Percentiles rank a stretch among this genome's conserved stretches.
These are phyloP conservation scores for Glyptemys insculpta DNA, from an alignment of 2,797 vertebrate genomes.

Conservation along the genomic window DNA sequence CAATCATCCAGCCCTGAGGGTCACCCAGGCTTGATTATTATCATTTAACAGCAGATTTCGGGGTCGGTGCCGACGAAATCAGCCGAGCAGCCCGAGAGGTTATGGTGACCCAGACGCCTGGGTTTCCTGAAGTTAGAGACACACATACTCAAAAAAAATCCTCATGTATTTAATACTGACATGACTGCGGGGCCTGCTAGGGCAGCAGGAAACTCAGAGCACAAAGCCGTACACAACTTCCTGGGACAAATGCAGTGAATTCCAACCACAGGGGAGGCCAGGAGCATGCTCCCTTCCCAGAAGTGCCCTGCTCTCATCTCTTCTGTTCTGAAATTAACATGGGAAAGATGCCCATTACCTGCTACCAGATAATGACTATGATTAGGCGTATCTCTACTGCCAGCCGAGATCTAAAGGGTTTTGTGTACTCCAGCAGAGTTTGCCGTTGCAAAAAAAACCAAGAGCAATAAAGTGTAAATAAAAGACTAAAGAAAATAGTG, in stretches of 20 bases:
- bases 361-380: constrained; percentile 78
- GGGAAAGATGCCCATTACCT: constrained; percentile 80
- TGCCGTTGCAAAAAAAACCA: constrained; percentile 72
- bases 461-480: constrained; percentile 76
- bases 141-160: background rate
- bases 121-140: background rate
- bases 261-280: background rate
- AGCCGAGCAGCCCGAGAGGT: background rate
- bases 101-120: background rate
- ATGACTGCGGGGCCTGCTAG: background rate
- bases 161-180: background rate
- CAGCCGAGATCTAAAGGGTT: constrained; percentile 77
- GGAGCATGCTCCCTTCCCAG: background rate
- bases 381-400: constrained; percentile 78
- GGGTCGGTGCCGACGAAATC: background rate
- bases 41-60: background rate
- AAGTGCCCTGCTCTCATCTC: constrained; percentile 57
- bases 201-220: background rate
- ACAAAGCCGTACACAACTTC: background rate
- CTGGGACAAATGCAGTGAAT: background rate
- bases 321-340: constrained; percentile 78
- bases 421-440: constrained; percentile 74
- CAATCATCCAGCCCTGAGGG: background rate
- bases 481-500: constrained; percentile 66
- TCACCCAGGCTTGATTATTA: background rate